These are phyloP conservation scores for Drosophila watanabei DNA, from an alignment of 1,140 invertebrate genomes.

Conservation along the genomic window DNA sequence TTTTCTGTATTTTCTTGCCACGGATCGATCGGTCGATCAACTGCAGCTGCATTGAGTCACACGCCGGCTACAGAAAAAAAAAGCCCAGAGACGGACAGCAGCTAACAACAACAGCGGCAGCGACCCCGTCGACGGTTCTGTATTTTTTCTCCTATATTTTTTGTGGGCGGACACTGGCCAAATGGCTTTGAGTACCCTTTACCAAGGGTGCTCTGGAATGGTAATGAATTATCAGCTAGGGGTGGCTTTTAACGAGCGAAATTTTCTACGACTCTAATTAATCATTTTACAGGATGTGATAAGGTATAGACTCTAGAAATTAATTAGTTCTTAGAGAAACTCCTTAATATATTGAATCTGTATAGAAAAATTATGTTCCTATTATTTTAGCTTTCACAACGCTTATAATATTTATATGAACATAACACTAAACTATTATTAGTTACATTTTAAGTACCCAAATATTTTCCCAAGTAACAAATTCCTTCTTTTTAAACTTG, in stretches of 20 bases:
- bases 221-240: background rate
- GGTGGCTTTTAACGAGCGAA: background rate
- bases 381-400: too few relatives aligned
- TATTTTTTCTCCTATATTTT: conserved; percentile 38
- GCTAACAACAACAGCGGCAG: conserved; percentile 43
- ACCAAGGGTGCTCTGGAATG: conserved; percentile 18
- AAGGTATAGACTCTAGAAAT: background rate
- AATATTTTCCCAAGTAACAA: too few relatives aligned
- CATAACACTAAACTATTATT: too few relatives aligned
- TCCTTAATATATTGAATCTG: too few relatives aligned
- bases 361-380: too few relatives aligned
- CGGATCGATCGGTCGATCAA: conserved; percentile 72
- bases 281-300: background rate
- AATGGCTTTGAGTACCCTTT: conserved; percentile 69
- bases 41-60: conserved; percentile 76
- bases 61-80: conserved; percentile 46
- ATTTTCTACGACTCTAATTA: background rate
- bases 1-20: conserved; percentile 23
- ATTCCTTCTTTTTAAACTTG: too few relatives aligned
- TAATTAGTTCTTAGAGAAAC: background rate
- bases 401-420: too few relatives aligned
- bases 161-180: conserved; percentile 79
- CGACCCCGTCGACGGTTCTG: conserved; percentile 35
- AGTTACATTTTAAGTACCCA: too few relatives aligned
- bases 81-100: conserved; percentile 48